Base-by-base conservation (phyloP, 2,113 vertebrate species). In the Scomber colias region DNA sequence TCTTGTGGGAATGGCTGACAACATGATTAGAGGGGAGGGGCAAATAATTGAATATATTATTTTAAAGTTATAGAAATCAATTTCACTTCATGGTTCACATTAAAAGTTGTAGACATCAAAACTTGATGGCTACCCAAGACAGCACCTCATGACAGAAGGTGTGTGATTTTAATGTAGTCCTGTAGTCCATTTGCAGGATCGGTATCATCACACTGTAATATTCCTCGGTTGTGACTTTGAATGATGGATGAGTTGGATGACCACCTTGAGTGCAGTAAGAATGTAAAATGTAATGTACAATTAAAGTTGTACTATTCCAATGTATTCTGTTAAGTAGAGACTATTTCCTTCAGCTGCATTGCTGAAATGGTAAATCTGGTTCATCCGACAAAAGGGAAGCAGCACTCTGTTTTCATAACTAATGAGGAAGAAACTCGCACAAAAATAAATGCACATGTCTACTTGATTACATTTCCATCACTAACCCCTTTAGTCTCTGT, bases 391-490 rank as follows among this genome's bases (percentile, higher is more conserved):
- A 59, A 59, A 69, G 19, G 35, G 35, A 40, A 40, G 35, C 35
- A 35, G 7, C 31, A 6, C 31, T 35, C 31, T 7, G 31, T 57
- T 40, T 50, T 54, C 14, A 27, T 30, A n/a, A 21, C 21, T 55
- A 44, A 60, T 65, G 19, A 44, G 19, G 12, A 31, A 46, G n/a
- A 11, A 48, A 24, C 49, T 17, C 44, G 16, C 21, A 27, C 16
- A n/a, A 19, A 48, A 46, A 55, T 21, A 45, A 50, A 24, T 10
- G 5, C 46, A 44, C 31, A 12, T 16, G 24, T 57, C 49, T 55
- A 17, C 17, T 30, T 63, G 54, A 78, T 74, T 78, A 51, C 30
- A 60, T 71, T 79, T 70, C 24, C 24, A 27, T 56, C 79, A 27
- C 35, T 16, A 44, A 8, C 10, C 5, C 46, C 46, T 30, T 75